phyloP scores from a whole-genome alignment of 2,113 vertebrate species.

The Cichladusa arquata region DNA sequence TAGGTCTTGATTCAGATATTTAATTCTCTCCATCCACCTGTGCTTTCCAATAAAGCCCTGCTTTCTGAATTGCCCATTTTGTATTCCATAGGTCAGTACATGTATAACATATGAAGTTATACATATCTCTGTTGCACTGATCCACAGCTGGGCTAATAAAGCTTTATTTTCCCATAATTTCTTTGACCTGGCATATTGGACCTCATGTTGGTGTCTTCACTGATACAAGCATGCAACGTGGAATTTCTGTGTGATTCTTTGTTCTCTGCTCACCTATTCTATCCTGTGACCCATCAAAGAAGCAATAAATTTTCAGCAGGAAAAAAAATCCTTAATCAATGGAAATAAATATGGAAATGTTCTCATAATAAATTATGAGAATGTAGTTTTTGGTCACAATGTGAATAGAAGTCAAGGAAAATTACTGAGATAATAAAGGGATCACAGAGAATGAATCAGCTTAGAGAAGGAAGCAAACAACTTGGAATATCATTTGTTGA shows the following conservation, averaged over 20 bases:
- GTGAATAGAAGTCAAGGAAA: neutral
- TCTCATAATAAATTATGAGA: neutral
- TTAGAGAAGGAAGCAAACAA: neutral
- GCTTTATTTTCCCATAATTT: neutral
- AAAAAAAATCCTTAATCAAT: neutral
- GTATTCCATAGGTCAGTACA: neutral
- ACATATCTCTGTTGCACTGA: neutral
- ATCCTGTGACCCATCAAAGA: neutral
- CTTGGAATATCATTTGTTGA: neutral
- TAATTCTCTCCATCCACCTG: neutral
- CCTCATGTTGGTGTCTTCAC: neutral
- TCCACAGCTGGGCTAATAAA: neutral
- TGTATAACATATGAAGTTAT: neutral
- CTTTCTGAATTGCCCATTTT: neutral
- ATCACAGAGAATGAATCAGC: neutral
- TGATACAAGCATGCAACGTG: neutral
- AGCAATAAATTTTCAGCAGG: neutral
- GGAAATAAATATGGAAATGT: neutral
- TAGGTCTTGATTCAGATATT: neutral
- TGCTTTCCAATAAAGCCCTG: neutral
- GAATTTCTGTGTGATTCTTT: neutral
- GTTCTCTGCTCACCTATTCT: neutral
- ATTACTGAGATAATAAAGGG: neutral
- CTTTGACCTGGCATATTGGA: neutral
- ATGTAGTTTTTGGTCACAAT: neutral